Base-by-base conservation (phyloP, 2,113 vertebrate species). In the Cynocephalus volans region DNA sequence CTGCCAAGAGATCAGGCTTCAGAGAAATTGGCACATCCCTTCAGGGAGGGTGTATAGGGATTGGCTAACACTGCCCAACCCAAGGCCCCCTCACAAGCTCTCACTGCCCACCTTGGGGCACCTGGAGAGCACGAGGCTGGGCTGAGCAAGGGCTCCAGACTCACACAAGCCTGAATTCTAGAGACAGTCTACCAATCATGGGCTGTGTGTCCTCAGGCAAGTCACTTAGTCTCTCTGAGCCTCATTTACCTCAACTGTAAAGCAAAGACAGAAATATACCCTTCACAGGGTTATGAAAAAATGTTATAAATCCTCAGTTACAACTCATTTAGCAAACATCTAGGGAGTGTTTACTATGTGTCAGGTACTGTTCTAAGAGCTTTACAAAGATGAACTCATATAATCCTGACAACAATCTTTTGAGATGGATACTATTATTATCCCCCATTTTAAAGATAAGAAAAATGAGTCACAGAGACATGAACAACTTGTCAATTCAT, bases 361-460 rank as follows among this genome's bases (percentile, higher is more conserved):
- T 87, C 83, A 83, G 56, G 75, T 8, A 19, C 52, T 73, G 50
- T 33, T 48, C 58, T 73, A 83, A 52, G 60, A 69, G 21, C 54
- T 90, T 56, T 58, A 56, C 64, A 56, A 48, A 96, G 64, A 96
- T 52, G 23, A 91, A 65, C 33, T 79, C 88, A 81, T 65, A 60
- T 54, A 64, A 80, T 86, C 48, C 41, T n/a, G 79, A 84, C 4
- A 60, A 18, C 54, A 81, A 21, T 21, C 48, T 70, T 77, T 6
- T 6, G 23, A 52, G 45, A 54, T 60, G 8, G 70, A 41, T 18
- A 62, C 76, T 54, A 65, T 24, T n/a, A 54, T 77, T 41, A 56
- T 26, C 41, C 79, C 23, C 67, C 50, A 80, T 15, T 85, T 90
- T 56, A 36, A 79, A 85, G 50, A 67, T 60, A 85, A 73, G 31